Percentiles rank a stretch among this genome's conserved stretches.
phyloP scores from a whole-genome alignment of 2,888 invertebrate species.

The Orthosia cruda region DNA sequence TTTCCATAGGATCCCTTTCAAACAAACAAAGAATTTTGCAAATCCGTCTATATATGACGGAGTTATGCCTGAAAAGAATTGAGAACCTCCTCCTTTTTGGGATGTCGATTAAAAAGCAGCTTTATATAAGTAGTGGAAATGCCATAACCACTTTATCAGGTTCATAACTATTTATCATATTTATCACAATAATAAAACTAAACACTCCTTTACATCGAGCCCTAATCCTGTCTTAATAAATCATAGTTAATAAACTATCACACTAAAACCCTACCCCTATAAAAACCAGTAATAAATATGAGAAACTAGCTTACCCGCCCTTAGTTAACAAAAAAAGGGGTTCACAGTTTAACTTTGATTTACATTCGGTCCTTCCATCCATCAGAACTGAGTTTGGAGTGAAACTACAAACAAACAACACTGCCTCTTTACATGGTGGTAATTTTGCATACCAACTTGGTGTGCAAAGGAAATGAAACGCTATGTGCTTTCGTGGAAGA shows the following conservation, averaged over 20 bases:
- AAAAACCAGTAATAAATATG: slow-evolving; percentile 56
- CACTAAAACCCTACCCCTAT: not conserved
- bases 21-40: too few species aligned
- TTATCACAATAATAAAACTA: not conserved
- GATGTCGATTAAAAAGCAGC: too few species aligned
- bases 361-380: slow-evolving; percentile 47
- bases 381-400: slow-evolving; percentile 36
- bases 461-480: not conserved
- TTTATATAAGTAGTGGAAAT: too few species aligned
- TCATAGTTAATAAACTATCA: slow-evolving; percentile 31
- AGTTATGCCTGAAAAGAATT: too few species aligned
- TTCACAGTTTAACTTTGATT: slow-evolving; percentile 48
- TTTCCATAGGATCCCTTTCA: too few species aligned
- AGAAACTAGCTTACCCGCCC: slow-evolving; percentile 41
- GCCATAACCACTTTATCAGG: too few species aligned
- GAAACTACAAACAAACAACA: slow-evolving; percentile 47
- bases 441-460: slow-evolving; percentile 1
- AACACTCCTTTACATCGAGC: not conserved
- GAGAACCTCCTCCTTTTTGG: too few species aligned
- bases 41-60: too few species aligned
- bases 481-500: not conserved
- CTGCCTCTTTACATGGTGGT: not conserved
- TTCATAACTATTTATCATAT: not conserved
- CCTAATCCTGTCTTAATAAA: slow-evolving; percentile 29
- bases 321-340: slow-evolving; percentile 53